These are phyloP conservation scores for Erethizon dorsatum DNA, from an alignment of 2,797 vertebrate genomes.

Conservation along the genomic window DNA sequence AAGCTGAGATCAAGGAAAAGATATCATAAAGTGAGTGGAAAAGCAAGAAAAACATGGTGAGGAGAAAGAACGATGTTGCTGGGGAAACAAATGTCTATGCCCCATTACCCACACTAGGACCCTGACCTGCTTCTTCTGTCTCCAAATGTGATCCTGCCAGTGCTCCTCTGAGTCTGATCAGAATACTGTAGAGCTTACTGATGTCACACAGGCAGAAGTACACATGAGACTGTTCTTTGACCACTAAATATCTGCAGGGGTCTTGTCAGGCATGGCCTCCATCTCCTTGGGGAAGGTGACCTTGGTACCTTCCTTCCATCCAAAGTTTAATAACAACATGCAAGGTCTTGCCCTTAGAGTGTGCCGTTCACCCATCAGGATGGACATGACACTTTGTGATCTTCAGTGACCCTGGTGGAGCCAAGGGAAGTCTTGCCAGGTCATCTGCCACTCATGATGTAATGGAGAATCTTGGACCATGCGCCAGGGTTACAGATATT, in stretches of 20 bases:
- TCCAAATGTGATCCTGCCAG: background rate
- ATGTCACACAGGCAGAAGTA: constrained; percentile 94
- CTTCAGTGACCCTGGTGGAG: constrained; percentile 95
- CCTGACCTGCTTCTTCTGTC: background rate
- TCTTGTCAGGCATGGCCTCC: constrained; percentile 94
- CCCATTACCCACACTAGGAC: background rate
- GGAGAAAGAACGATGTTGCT: background rate
- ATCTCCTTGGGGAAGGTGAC: constrained; percentile 95
- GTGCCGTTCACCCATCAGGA: constrained; percentile 92
- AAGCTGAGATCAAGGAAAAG: background rate
- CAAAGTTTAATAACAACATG: constrained; percentile 95
- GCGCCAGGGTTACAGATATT: constrained; percentile 89
- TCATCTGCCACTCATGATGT: constrained; percentile 94
- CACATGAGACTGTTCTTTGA: constrained; percentile 94
- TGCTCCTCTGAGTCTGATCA: constrained; percentile 88
- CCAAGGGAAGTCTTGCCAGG: constrained; percentile 94
- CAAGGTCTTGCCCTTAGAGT: constrained; percentile 95
- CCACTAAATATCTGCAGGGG: constrained; percentile 95
- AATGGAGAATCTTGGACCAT: constrained; percentile 93
- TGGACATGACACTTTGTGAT: constrained; percentile 94
- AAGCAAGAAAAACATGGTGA: too few species aligned
- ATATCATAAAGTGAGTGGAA: background rate
- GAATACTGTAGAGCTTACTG: constrained; percentile 92
- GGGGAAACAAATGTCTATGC: background rate
- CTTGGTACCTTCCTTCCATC: constrained; percentile 94